phyloP scores from a whole-genome alignment of 1,140 invertebrate genomes.

The Aphis craccivora region DNA sequence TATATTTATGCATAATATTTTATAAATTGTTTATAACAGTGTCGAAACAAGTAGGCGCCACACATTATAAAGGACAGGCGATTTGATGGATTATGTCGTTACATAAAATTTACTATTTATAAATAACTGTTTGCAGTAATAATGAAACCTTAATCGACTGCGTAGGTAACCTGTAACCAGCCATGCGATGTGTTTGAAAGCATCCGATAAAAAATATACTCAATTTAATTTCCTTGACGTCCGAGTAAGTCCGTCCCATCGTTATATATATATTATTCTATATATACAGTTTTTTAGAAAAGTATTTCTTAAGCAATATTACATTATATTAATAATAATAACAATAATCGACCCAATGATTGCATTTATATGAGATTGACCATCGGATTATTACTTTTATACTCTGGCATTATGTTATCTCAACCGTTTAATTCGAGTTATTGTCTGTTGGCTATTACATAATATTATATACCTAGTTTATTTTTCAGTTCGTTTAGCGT shows the following conservation, averaged over 20 bases:
- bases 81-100: constrained; percentile 10
- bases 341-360: neutral
- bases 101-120: neutral
- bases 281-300: neutral
- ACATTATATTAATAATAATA: neutral
- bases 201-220: neutral
- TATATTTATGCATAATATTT: neutral
- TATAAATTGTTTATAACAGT: neutral
- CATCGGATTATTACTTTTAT: neutral
- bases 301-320: neutral
- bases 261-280: neutral
- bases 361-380: neutral
- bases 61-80: neutral
- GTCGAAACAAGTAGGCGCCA: neutral
- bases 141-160: neutral
- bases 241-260: neutral
- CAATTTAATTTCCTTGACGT: neutral
- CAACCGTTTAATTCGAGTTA: neutral
- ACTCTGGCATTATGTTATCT: neutral
- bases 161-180: neutral
- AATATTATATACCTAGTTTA: neutral
- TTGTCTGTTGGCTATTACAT: neutral
- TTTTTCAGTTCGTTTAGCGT: neutral
- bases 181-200: neutral
- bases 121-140: neutral